Base-by-base conservation (phyloP, 2,888 invertebrate species). In the Dryomyza anilis region DNA sequence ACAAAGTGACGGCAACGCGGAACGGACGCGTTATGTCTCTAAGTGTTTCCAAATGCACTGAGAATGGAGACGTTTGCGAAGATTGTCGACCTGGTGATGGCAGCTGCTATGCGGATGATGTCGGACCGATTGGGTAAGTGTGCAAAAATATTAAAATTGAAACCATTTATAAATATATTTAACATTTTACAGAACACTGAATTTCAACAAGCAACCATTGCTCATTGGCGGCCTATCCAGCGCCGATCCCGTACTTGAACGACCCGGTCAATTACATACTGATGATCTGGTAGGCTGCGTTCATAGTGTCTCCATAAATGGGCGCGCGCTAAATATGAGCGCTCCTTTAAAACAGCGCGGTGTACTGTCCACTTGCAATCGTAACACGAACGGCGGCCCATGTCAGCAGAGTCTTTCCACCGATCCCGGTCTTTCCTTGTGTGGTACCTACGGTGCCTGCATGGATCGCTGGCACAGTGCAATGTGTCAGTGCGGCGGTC, bases 281-380 rank as follows among this genome's bases (percentile, higher is more conserved):
- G 96, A 96, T 78, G 96, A 97, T 80, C 89, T 98, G 67, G 91
- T 96, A 16, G 98, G 98, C 5, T 98, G 98, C 78, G 89, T 97
- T 71, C 95, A 96, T 77, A 94, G 94, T 72, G 91, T 96, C 2
- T 89, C 92, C 0, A 88, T 97, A 61, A 96, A 97, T 76, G 96
- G 95, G 3, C 87, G 94, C 23, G 85, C 89, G 1, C 80, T 96
- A 25, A 95, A 96, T 78, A 84, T 96, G 59, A 92, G 92, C 66
- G 89, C 87, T 71, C 94, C 95, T 0, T 73, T 93, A 2, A 85
- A 89, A 57, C 89, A 92, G 3, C 86, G 89, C 5, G 91, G 90
- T 1, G 89, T 96, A 3, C 88, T 89, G 65, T 85, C 90, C 16
- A 91, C 91, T 7, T 97, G 96, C 78, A 88, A 89, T 58, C 86